Percentiles rank a stretch among this genome's conserved stretches.
Conservation (phyloP, 2,113 vertebrate species). For the Catagonus wagneri region DNA sequence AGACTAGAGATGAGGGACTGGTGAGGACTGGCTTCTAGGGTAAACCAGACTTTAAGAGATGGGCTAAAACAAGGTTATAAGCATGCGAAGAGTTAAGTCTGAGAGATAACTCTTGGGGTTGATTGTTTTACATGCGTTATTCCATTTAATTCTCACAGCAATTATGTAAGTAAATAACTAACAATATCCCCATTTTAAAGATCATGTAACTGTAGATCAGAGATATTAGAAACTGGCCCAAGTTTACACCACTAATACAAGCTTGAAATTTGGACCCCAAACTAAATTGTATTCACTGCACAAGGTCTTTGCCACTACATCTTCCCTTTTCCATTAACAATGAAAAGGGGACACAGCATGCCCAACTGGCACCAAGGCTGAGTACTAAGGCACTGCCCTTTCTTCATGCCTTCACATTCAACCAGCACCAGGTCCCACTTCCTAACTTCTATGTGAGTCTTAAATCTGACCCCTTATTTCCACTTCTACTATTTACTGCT, state of each 20-base stretch:
- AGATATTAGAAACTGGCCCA: neutral
- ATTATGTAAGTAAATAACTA: neutral
- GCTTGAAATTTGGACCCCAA: neutral
- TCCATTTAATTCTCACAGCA: neutral
- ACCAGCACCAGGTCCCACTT: neutral
- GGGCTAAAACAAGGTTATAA: neutral
- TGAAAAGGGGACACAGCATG: rapidly evolving
- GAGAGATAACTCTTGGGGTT: neutral
- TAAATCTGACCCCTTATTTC: neutral
- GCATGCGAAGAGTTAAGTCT: neutral
- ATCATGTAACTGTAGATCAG: neutral
- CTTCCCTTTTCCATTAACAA: neutral
- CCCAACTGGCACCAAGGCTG: neutral
- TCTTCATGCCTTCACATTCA: neutral
- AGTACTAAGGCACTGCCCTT: neutral
- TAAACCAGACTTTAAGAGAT: neutral
- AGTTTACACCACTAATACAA: neutral
- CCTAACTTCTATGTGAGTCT: neutral
- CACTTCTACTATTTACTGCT: neutral
- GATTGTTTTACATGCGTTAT: neutral
- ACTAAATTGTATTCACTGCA: neutral
- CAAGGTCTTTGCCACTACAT: neutral
- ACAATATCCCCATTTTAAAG: neutral
- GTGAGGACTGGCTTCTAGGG: neutral
- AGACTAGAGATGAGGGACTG: neutral